Conservation (phyloP, 2,113 vertebrate genomes). For the Prinia subflava region DNA sequence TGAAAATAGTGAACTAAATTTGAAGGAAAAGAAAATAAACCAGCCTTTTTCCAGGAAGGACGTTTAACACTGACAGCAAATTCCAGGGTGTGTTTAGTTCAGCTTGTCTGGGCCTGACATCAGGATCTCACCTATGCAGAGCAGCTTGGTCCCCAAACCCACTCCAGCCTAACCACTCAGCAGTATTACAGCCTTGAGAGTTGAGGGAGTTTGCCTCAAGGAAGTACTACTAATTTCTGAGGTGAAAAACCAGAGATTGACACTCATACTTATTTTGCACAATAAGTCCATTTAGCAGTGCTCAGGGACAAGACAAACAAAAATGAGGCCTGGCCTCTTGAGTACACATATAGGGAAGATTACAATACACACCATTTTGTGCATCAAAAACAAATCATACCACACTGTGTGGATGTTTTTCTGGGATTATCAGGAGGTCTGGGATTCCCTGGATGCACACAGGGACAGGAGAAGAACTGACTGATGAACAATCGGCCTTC, state of each 20-base stretch:
- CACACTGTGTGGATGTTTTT: not conserved
- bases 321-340: constrained; percentile 19
- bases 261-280: constrained; percentile 30
- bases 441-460: not conserved
- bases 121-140: not conserved
- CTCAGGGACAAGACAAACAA: not conserved
- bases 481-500: not conserved
- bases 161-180: not conserved
- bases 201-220: constrained; percentile 34
- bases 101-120: constrained; percentile 17
- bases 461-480: not conserved
- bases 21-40: not conserved
- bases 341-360: not conserved
- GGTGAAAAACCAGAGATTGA: constrained; percentile 43
- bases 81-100: not conserved
- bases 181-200: constrained; percentile 26
- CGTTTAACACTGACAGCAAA: constrained; percentile 6
- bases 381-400: not conserved
- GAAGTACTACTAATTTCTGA: constrained; percentile 54
- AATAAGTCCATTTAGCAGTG: constrained; percentile 7
- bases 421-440: not conserved
- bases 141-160: not conserved
- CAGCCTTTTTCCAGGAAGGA: constrained; percentile 14
- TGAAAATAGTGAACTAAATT: constrained; percentile 4
- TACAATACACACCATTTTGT: not conserved